These are phyloP conservation scores for Anagrus nilaparvatae DNA, from an alignment of 1,140 invertebrate genomes.

Conservation along the genomic window DNA sequence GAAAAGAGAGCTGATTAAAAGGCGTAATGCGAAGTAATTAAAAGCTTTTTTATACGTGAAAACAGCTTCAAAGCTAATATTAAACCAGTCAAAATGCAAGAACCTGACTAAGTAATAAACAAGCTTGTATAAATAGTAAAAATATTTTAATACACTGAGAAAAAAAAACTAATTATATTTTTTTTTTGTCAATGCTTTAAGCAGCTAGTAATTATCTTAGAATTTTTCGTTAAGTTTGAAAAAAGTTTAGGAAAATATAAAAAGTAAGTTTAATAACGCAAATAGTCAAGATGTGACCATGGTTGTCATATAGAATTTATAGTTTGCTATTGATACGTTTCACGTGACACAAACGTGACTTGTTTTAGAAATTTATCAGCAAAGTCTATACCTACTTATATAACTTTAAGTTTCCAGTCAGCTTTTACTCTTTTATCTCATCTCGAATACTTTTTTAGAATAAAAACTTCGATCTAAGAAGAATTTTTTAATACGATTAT, in stretches of 20 bases:
- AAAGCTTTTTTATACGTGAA: too few relatives aligned
- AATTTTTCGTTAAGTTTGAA: constrained; percentile 4
- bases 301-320: constrained; percentile 23
- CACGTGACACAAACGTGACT: constrained; percentile 21
- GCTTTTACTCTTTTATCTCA: constrained; percentile 26
- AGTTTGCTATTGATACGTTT: constrained; percentile 18
- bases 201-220: too few relatives aligned
- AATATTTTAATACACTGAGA: too few relatives aligned
- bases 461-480: too few relatives aligned
- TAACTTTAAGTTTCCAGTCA: constrained; percentile 28
- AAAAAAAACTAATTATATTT: too few relatives aligned
- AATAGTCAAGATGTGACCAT: constrained; percentile 15
- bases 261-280: constrained; percentile 2
- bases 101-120: constrained; percentile 4
- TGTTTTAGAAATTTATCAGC: constrained; percentile 29
- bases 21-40: constrained; percentile 6
- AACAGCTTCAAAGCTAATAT: constrained; percentile 7
- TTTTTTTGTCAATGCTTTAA: too few relatives aligned
- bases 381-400: constrained; percentile 18
- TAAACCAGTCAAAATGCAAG: neutral
- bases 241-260: constrained; percentile 2
- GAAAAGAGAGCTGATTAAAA: neutral
- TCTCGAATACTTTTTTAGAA: too few relatives aligned
- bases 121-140: too few relatives aligned
- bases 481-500: too few relatives aligned